phyloP scores from a whole-genome alignment of 1,140 invertebrate species.

The Caenorhabditis latens region DNA sequence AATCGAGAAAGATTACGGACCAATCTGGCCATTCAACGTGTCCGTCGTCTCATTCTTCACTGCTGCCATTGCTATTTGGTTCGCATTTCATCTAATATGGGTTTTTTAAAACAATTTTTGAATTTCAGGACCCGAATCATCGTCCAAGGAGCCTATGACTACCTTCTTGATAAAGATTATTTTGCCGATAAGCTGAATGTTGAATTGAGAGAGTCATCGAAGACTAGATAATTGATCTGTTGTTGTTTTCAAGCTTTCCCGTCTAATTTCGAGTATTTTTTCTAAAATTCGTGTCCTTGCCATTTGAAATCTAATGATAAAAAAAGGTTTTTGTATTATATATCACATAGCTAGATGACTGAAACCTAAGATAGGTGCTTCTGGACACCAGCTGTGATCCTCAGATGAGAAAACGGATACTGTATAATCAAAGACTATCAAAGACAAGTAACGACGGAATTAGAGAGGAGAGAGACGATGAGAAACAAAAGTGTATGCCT shows the following conservation, averaged over 20 bases:
- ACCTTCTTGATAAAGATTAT: conserved; percentile 48
- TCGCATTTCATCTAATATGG: too few relatives aligned
- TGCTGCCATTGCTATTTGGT: conserved; percentile 59
- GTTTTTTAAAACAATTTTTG: background rate
- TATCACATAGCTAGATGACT: background rate
- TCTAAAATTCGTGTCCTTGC: background rate
- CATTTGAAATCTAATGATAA: background rate
- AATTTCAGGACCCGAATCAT: conserved; percentile 46
- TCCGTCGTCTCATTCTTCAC: conserved; percentile 57
- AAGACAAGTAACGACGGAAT: too few relatives aligned
- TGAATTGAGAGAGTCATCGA: conserved; percentile 26
- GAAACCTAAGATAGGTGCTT: background rate
- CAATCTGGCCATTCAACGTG: conserved; percentile 62
- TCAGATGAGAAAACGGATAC: too few relatives aligned
- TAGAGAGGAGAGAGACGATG: too few relatives aligned
- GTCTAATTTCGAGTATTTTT: background rate
- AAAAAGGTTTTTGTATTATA: background rate
- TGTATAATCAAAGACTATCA: too few relatives aligned
- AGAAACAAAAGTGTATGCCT: too few relatives aligned
- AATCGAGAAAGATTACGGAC: conserved; percentile 59
- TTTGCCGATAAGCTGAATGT: conserved; percentile 46
- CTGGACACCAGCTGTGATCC: background rate
- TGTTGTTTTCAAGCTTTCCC: background rate
- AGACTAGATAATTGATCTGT: background rate
- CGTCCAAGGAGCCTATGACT: conserved; percentile 41